Evolutionary conservation across 2,113 vertebrate genomes (phyloP).

Genomic region (Pipra filicauda): DNA sequence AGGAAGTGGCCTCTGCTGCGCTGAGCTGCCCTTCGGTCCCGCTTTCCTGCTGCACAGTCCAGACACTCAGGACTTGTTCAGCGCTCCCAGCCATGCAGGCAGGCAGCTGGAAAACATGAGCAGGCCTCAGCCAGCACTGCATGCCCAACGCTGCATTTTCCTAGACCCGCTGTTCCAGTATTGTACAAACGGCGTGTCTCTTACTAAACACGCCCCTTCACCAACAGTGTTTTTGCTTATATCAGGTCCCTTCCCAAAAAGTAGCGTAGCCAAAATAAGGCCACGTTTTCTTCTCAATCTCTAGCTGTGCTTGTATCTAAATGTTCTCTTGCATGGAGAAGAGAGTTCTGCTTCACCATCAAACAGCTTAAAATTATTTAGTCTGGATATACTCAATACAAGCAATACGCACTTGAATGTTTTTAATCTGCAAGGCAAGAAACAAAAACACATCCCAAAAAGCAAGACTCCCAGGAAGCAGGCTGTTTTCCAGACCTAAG

Average conservation of each 20-base stretch:
- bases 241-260: background rate
- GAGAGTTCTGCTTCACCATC: background rate
- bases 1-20: slow-evolving; percentile 22
- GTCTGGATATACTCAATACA: background rate
- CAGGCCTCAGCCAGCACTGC: background rate
- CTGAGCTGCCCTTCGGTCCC: background rate
- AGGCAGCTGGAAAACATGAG: accelerated
- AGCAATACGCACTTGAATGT: background rate
- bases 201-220: background rate
- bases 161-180: background rate
- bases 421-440: background rate
- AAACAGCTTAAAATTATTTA: background rate
- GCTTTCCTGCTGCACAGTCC: background rate
- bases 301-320: background rate
- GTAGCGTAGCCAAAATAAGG: background rate
- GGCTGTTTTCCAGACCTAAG: background rate
- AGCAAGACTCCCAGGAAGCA: background rate
- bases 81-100: background rate
- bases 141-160: accelerated
- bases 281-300: background rate
- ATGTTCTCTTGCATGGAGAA: background rate
- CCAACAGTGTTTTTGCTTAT: background rate
- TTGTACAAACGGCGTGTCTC: accelerated
- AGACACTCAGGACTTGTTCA: background rate
- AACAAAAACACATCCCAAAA: background rate